phyloP scores from a whole-genome alignment of 2,113 vertebrate species.

The Xiphophorus couchianus region DNA sequence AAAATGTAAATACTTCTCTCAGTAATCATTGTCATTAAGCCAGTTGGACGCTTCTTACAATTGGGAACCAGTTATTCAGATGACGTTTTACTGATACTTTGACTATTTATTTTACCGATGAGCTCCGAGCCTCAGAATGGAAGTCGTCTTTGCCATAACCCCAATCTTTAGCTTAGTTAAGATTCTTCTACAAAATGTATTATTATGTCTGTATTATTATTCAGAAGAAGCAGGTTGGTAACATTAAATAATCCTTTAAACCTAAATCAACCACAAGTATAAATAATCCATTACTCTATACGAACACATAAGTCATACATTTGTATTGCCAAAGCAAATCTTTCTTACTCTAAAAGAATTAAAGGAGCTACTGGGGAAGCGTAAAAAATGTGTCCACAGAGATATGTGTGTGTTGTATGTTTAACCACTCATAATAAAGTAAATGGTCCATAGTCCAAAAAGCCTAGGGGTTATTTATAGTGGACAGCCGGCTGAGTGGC shows the following conservation, averaged over 20 bases:
- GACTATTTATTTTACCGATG: background rate
- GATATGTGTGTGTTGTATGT: constrained; percentile 19
- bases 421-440: constrained; percentile 51
- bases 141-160: background rate
- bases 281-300: background rate
- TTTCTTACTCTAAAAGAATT: background rate
- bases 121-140: background rate
- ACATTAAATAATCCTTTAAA: background rate
- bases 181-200: background rate
- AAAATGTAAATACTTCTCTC: background rate
- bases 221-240: background rate
- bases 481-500: constrained; percentile 76
- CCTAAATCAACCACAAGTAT: background rate
- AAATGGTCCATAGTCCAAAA: constrained; percentile 58
- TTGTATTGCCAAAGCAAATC: background rate
- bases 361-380: background rate
- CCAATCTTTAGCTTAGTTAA: background rate
- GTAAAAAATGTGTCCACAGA: background rate
- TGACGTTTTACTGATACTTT: background rate
- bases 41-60: background rate
- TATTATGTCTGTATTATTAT: too few species aligned
- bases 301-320: background rate
- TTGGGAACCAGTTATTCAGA: background rate
- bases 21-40: background rate
- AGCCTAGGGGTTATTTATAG: constrained; percentile 77